A percentile compares a stretch with the other conserved stretches of the same genome.
Conservation (phyloP, 2,888 invertebrate species). For the Ametastegia equiseti region DNA sequence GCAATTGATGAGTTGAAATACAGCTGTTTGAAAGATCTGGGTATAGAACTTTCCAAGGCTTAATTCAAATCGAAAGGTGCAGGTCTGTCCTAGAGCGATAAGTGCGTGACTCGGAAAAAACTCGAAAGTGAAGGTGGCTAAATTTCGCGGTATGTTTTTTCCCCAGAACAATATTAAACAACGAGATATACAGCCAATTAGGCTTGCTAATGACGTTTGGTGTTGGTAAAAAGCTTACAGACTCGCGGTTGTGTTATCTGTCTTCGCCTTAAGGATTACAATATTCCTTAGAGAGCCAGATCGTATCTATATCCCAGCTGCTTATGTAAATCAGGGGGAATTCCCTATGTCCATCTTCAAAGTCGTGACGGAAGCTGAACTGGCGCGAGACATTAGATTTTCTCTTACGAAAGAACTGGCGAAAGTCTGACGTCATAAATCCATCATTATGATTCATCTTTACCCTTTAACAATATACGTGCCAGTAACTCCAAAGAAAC, state of each 20-base stretch:
- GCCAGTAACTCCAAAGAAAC: background rate
- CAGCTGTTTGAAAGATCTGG: background rate
- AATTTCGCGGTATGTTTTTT: slow-evolving; percentile 17
- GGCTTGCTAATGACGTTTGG: slow-evolving; percentile 38
- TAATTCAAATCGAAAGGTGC: background rate
- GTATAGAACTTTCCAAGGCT: slow-evolving; percentile 28
- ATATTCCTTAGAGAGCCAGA: slow-evolving; percentile 21
- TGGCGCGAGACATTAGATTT: slow-evolving; percentile 9
- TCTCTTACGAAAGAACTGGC: slow-evolving; percentile 30
- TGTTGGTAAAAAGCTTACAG: background rate
- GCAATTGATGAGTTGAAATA: slow-evolving; percentile 1
- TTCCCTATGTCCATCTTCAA: slow-evolving; percentile 33
- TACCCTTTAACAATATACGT: slow-evolving; percentile 13
- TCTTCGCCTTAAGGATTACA: slow-evolving; percentile 21
- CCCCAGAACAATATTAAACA: slow-evolving; percentile 1
- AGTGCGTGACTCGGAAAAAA: slow-evolving; percentile 32
- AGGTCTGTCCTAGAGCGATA: background rate
- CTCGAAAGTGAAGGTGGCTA: slow-evolving; percentile 28
- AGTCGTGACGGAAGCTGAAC: slow-evolving; percentile 27
- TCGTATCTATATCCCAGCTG: slow-evolving; percentile 27
- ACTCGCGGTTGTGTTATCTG: background rate
- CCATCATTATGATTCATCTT: slow-evolving; percentile 34
- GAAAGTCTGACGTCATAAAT: slow-evolving; percentile 42
- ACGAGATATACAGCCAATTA: slow-evolving; percentile 16
- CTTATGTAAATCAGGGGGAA: slow-evolving; percentile 36